Evolutionary conservation across 1,140 invertebrate species (phyloP), one percentile per base, ranked within the genome.

Genomic region (Aphaenogaster floridana): DNA sequence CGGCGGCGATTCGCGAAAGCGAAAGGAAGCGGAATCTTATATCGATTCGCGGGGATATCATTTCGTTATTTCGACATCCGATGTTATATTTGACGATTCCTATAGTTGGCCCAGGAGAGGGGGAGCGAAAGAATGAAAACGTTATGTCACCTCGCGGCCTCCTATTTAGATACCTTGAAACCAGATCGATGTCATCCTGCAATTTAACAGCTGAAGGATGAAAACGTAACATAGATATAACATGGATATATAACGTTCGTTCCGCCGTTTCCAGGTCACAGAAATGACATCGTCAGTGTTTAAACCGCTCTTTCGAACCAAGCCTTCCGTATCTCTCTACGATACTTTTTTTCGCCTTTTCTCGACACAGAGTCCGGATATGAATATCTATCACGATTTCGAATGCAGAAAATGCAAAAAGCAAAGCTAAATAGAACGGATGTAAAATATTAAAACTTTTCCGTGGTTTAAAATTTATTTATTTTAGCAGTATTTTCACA

Each of bases 151-250:
- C 34, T 34, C 42, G 77, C 42, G 17, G 42, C 17, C 45, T 66
- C 45, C 61, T 66, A 79, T 79, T 64, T 63, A 57, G 59, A 64
- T 54, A 78, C 42, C 42, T 64, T 64, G 42, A 66, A 79, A 79
- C 42, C 5, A 64, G 77, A 79, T 66, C 59, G 59, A 79, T 59
- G 72, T 57, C 72, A 57, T 76, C 52, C 72, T 76, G 52, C 72
- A 76, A 59, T 76, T 76, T 76, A 76, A 7, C 72, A 13, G n/a
- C 13, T 39, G 34, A 76, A 76, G 52, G 42, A 71, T 71, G 42
- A 42, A 28, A 76, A 59, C 52, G 34, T 39, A 39, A 28, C 21
- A 36, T 39, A 48, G 28, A 50, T 50, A 28, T 28, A 28, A 28
- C 21, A 15, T 61, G n/a, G 8, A 78, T 63, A 2, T 64, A 64